Percentiles rank a stretch among this genome's conserved stretches.
phyloP scores from a whole-genome alignment of 2,797 vertebrate species.

The Chelonia mydas region DNA sequence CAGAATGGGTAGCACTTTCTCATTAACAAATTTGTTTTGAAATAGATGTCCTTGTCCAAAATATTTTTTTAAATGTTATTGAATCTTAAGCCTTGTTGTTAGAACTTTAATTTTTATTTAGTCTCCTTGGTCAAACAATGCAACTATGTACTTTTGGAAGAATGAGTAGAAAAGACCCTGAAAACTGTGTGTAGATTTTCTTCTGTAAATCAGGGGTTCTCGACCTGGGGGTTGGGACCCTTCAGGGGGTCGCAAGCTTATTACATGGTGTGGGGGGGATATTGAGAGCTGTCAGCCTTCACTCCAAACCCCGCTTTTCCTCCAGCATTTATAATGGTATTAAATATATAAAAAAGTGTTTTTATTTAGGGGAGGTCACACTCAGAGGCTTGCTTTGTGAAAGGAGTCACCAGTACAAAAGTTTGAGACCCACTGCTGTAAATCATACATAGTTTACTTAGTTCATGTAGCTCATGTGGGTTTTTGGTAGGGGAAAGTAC shows the following conservation, averaged over 20 bases:
- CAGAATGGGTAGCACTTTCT: accelerated
- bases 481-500: accelerated
- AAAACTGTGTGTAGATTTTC: accelerated
- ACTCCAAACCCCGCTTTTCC: too few relatives aligned
- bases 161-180: accelerated
- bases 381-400: too few relatives aligned
- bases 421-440: too few relatives aligned
- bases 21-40: neutral
- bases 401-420: too few relatives aligned
- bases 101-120: accelerated
- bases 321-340: too few relatives aligned
- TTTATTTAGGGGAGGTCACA: too few relatives aligned
- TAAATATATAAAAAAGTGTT: too few relatives aligned
- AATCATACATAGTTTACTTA: neutral
- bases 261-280: too few relatives aligned
- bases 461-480: neutral
- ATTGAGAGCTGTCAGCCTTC: too few relatives aligned
- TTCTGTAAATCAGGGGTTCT: neutral
- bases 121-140: neutral
- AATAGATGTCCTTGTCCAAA: neutral
- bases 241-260: too few relatives aligned
- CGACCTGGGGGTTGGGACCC: too few relatives aligned
- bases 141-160: accelerated
- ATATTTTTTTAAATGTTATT: accelerated
- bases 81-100: neutral